Evolutionary conservation across 1,140 invertebrate species (phyloP).

Genomic region (Ladona fulva): DNA sequence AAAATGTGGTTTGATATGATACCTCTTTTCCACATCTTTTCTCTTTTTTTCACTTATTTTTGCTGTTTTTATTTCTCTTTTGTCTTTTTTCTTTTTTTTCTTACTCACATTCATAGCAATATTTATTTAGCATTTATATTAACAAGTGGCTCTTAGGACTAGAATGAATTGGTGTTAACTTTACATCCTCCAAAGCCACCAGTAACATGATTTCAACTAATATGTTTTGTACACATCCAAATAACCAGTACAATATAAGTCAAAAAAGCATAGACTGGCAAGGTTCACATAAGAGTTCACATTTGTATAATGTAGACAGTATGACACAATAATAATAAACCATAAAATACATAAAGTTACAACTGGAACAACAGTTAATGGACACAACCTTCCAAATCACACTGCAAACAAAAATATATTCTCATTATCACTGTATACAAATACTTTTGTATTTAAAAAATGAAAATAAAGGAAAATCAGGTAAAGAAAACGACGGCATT

Average conservation of each 20-base stretch:
- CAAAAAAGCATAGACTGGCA: neutral
- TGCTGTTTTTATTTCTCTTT: neutral
- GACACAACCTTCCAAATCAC: neutral
- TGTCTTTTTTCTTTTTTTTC: neutral
- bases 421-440: neutral
- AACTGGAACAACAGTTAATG: neutral
- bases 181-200: slow-evolving; percentile 7
- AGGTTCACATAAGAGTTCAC: neutral
- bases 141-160: neutral
- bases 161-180: neutral
- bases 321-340: neutral
- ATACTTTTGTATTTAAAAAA: neutral
- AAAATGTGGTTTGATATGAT: slow-evolving; percentile 3
- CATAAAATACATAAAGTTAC: neutral
- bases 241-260: neutral
- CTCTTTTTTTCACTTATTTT: neutral
- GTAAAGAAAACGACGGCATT: too few species aligned
- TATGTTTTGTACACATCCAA: slow-evolving; percentile 4
- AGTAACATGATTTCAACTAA: neutral
- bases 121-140: neutral
- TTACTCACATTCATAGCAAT: neutral
- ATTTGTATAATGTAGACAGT: neutral
- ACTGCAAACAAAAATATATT: neutral
- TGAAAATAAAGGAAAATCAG: neutral
- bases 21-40: slow-evolving; percentile 9